Evolutionary conservation across 1,140 invertebrate genomes (phyloP).

Genomic region (Bombyx mandarina): DNA sequence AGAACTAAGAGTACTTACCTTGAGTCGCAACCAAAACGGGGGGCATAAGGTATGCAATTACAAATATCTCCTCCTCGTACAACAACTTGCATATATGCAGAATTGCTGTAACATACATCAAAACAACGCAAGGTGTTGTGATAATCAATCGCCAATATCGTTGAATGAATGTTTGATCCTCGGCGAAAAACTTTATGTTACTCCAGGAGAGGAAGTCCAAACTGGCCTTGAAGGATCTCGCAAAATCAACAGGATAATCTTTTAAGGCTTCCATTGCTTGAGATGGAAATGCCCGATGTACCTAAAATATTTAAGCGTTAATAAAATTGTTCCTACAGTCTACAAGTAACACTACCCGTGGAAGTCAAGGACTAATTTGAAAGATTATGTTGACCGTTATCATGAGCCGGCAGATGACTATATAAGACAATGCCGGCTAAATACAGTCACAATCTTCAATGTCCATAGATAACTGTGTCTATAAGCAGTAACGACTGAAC

Average conservation of each 20-base stretch:
- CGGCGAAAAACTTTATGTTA: conserved; percentile 8
- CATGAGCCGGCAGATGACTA: too few species aligned
- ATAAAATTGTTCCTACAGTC: too few species aligned
- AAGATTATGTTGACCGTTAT: too few species aligned
- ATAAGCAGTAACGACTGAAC: too few species aligned
- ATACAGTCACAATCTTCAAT: too few species aligned
- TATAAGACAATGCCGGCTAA: too few species aligned
- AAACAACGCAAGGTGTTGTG: not conserved
- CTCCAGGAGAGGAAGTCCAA: conserved; percentile 3
- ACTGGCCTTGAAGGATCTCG: conserved; percentile 6
- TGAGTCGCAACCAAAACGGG: conserved; percentile 7
- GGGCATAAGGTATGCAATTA: conserved; percentile 9
- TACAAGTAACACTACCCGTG: too few species aligned
- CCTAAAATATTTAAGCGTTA: too few species aligned
- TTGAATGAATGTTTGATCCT: conserved; percentile 1
- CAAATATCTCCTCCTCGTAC: conserved; percentile 1
- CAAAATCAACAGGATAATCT: conserved; percentile 12
- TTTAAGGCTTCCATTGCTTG: conserved; percentile 11
- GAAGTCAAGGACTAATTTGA: too few species aligned
- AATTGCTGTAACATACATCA: not conserved
- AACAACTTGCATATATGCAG: conserved; percentile 2
- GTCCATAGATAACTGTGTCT: too few species aligned
- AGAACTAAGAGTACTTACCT: conserved; percentile 2
- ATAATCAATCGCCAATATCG: conserved; percentile 9
- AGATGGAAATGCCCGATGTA: too few species aligned